Evolutionary conservation across 1,140 invertebrate species (phyloP), one percentile per base, ranked within the genome.

Genomic region (Frieseomelitta varia): DNA sequence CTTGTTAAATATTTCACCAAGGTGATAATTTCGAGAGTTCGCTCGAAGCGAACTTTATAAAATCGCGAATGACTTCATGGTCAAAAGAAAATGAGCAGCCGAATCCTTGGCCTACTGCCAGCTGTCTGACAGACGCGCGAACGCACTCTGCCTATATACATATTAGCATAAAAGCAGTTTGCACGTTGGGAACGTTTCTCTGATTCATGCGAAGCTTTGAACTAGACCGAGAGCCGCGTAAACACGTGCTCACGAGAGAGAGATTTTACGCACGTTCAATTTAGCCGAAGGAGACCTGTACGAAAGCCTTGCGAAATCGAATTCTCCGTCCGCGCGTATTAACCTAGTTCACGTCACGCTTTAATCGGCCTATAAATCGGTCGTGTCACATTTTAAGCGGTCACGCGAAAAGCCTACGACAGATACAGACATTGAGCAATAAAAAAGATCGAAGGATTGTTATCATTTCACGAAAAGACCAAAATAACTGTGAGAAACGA

Each of bases 81-180:
- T 58, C 87, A 79, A 63, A 88, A 61, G 58, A 63, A 30, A 30
- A 88, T 71, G 19, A 47, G 68, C 65, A 56, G 39, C 30, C 47
- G 21, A 68, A 84, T 86, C 79, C 87, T 88, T 89, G 87, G 88
- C 87, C 85, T 58, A 88, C 87, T 89, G 87, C 87, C 87, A 88
- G 34, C 6, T 15, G 34, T 21, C 55, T 19, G 81, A 69, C 75
- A 30, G 21, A 61, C 14, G 24, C 14, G 24, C 39, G 30, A 51
- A 34, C 27, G 47, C n/a, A 75, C 30, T 34, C 34, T 55, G 39
- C 55, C 14, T 34, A 34, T 58, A 51, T 34, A 34, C 65, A 51
- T 67, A 34, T 85, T 81, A 72, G 53, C 55, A 24, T 58, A 34
- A 76, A n/a, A 81, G 67, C 72, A 27, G 56, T 39, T 65, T 30